Base-by-base conservation (phyloP, 2,888 invertebrate species). In the Drosophila borborema region DNA sequence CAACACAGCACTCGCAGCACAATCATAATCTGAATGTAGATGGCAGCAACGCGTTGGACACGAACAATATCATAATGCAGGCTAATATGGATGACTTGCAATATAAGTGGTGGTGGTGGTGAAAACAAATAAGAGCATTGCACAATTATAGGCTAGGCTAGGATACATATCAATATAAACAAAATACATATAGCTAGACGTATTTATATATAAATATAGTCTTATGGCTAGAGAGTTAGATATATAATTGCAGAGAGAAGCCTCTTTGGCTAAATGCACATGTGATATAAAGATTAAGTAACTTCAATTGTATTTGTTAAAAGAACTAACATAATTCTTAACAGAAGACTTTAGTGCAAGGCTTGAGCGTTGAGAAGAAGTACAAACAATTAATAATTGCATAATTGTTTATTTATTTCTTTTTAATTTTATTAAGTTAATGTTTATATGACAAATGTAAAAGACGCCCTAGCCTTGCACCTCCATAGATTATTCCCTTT, bases 31-130 rank as follows among this genome's bases (percentile, higher is more conserved):
- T 86, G 10, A 90, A 90, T 73, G 74, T 90, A 53, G 90, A 86
- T 43, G 84, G 77, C 54, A 65, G 71, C 66, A 81, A 71, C 93
- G 94, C 89, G 93, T 94, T 85, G 65, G 91, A 91, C 76, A 77
- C 92, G 54, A 91, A 91, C 81, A 91, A 92, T 79, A 91, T 92
- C 73, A 92, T 91, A 80, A 91, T 91, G 91, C 91, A 91, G 86
- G 92, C 92, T 65, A 91, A 91, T 84, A 92, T 91, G 91, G 92
- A 91, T 80, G 91, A 91, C 76, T 86, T 91, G 90, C 92, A 91
- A 77, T 91, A 91, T 92, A 91, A 91, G 84, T 91, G 91, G 91
- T 91, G 91, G 91, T 91, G 91, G 91, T 91, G 91, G 91, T 91
- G 91, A 91, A 91, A 80, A 82, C 54, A 73, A 71, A 71, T 68